Base-by-base conservation (phyloP, 2,888 invertebrate species). In the Euspilapteryx auroguttella region DNA sequence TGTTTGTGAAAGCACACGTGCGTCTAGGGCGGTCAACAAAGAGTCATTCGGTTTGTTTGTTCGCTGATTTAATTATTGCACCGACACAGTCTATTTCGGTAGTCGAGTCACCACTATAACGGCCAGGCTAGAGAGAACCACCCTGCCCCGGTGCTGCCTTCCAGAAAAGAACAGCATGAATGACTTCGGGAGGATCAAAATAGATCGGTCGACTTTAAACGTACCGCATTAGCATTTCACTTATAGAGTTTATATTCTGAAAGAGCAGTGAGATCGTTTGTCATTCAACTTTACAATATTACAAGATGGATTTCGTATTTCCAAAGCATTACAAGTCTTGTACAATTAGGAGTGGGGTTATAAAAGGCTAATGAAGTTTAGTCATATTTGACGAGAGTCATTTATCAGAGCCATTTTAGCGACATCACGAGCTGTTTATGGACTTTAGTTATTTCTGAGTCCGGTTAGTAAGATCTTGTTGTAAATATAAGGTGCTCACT, bases 61-160 rank as follows among this genome's bases (percentile, higher is more conserved):
- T 55, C 53, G 62, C 58, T 66, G 68, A 66, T 69, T 66, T 68
- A 68, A 69, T 69, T 66, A 68, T 63, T 69, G 64, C 66, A 59
- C 55, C 44, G 62, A 52, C 49, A 54, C 50, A 51, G 47, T 63
- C 66, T 71, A 71, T 71, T 68, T 63, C 47, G 46, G 69, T 59
- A 47, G 42, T 32, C 57, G 57, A 62, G 49, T 64, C 63, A 58
- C 49, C 41, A 40, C 43, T 36, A 39, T 21, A 38, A 37, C 21
- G 32, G 34, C 64, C 59, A 58, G 39, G 37, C 14, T 52, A 53
- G 41, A 32, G 32, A 39, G 64, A 52, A 20, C 55, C 40, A 37
- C 55, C 41, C 37, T 39, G 35, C 34, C 31, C 38, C 37, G 34
- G 32, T 31, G 34, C 33, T n/a, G n/a, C n/a, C n/a, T n/a, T n/a